phyloP scores from a whole-genome alignment of 2,797 vertebrate species.

The Staurois parvus region DNA sequence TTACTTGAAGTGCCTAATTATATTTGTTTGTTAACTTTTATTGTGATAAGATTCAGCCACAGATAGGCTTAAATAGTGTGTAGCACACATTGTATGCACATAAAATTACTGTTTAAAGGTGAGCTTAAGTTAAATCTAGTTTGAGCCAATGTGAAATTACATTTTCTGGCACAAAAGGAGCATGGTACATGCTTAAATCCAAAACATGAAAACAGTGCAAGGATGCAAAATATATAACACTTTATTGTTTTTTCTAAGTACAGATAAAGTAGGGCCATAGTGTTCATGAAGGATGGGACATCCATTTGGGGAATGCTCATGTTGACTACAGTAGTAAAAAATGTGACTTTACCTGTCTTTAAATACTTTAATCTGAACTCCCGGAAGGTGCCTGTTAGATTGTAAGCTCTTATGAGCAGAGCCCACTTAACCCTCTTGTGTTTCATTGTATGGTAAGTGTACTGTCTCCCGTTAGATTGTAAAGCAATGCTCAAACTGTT shows the following conservation, averaged over 20 bases:
- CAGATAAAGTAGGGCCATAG: neutral
- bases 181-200: neutral
- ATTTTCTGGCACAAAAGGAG: neutral
- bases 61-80: constrained; percentile 1
- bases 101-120: neutral
- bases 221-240: neutral
- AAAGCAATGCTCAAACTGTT: too few species aligned
- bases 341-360: too few species aligned
- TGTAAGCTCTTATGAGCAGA: too few species aligned
- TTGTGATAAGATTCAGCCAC: constrained; percentile 5
- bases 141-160: neutral
- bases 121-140: neutral
- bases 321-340: too few species aligned
- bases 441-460: too few species aligned
- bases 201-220: neutral
- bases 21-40: constrained; percentile 17
- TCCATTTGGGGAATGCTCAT: too few species aligned
- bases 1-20: constrained; percentile 11
- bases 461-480: too few species aligned
- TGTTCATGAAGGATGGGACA: too few species aligned
- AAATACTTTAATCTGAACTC: too few species aligned
- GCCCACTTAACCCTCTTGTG: too few species aligned
- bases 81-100: neutral
- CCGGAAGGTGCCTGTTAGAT: too few species aligned
- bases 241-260: neutral